Conservation (phyloP, 2,113 vertebrate genomes). For the Salvelinus fontinalis region DNA sequence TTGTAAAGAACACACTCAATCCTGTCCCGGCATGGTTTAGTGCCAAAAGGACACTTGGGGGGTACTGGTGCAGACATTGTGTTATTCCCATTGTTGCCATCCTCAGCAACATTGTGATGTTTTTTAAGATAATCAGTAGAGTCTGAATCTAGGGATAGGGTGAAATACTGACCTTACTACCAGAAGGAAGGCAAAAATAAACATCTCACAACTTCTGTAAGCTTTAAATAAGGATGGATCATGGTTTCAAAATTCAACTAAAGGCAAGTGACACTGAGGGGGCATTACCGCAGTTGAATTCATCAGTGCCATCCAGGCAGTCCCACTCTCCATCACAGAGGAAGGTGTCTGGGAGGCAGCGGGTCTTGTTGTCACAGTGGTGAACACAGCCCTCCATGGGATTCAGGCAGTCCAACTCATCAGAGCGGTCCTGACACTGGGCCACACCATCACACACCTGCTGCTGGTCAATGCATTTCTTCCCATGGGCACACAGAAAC, state of each 20-base stretch:
- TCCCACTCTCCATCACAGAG: slow-evolving; percentile 80
- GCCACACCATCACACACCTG: slow-evolving; percentile 76
- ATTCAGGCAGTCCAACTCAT: slow-evolving; percentile 73
- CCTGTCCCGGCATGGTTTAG: slow-evolving; percentile 65
- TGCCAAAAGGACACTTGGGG: slow-evolving; percentile 48
- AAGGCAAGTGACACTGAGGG: neutral
- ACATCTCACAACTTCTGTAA: too few species aligned
- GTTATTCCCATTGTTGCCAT: neutral
- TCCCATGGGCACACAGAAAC: slow-evolving; percentile 77
- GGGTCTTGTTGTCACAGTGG: slow-evolving; percentile 73
- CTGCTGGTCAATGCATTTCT: slow-evolving; percentile 62
- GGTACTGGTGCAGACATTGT: slow-evolving; percentile 28
- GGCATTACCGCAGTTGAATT: slow-evolving; percentile 65
- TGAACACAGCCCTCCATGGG: slow-evolving; percentile 68
- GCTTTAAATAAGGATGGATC: too few species aligned
- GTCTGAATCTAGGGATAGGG: neutral
- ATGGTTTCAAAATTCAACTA: too few species aligned
- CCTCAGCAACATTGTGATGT: neutral
- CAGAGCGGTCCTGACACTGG: slow-evolving; percentile 83
- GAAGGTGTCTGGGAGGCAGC: slow-evolving; percentile 78
- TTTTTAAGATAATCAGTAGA: neutral
- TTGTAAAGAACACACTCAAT: slow-evolving; percentile 62
- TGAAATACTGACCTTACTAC: neutral
- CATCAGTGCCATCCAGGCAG: slow-evolving; percentile 79
- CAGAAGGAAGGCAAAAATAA: neutral